A percentile compares a stretch with the other conserved stretches of the same genome.
Conservation (phyloP, 2,113 vertebrate species). For the Elephas maximus region DNA sequence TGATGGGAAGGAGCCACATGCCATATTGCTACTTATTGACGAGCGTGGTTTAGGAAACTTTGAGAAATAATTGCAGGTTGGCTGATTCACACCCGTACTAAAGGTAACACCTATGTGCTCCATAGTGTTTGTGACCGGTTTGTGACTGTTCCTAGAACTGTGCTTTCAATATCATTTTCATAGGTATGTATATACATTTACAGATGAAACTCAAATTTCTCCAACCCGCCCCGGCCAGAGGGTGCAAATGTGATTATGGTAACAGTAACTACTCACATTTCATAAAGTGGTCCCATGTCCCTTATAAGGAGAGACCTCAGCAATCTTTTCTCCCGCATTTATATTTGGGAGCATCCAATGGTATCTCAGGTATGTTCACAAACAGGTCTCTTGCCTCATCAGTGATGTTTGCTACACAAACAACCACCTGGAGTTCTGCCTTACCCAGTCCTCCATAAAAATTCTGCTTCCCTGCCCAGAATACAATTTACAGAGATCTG, state of each 20-base stretch:
- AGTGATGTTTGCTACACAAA: too few species aligned
- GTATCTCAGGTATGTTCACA: not conserved
- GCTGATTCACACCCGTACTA: not conserved
- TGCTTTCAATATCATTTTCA: not conserved
- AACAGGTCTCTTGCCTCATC: not conserved
- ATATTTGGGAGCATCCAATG: not conserved
- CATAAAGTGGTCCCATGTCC: not conserved
- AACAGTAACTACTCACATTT: not conserved
- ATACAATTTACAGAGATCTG: constrained; percentile 33
- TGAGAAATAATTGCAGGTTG: not conserved
- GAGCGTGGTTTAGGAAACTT: not conserved
- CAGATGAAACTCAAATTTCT: constrained; percentile 9
- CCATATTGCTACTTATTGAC: not conserved
- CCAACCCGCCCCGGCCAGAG: not conserved
- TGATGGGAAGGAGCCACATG: not conserved
- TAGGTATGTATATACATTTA: not conserved
- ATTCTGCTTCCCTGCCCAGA: not conserved
- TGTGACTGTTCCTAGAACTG: not conserved
- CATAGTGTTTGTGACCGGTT: not conserved
- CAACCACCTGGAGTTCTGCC: not conserved
- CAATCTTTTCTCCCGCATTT: not conserved
- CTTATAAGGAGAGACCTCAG: not conserved
- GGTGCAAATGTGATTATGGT: not conserved
- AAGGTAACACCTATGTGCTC: not conserved
- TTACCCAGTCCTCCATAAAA: not conserved